phyloP scores from a whole-genome alignment of 2,888 invertebrate species.

The Peribatodes rhomboidaria region DNA sequence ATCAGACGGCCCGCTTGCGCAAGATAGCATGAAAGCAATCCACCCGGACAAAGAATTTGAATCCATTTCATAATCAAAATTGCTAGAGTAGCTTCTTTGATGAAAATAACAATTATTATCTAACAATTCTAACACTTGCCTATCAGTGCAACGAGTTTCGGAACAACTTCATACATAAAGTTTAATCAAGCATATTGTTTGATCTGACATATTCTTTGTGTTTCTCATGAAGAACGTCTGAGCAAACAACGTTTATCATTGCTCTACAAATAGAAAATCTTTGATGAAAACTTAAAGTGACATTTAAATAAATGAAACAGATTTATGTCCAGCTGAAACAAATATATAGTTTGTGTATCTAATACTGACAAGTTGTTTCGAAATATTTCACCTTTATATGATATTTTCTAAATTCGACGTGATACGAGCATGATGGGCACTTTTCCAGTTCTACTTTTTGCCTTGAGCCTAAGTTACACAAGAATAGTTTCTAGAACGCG shows the following conservation, averaged over 20 bases:
- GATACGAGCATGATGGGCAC: too few relatives aligned
- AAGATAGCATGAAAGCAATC: too few relatives aligned
- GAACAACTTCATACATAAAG: slow-evolving; percentile 14
- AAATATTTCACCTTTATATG: slow-evolving; percentile 29
- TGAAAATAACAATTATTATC: neutral
- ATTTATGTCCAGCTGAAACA: slow-evolving; percentile 40
- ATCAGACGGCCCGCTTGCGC: too few relatives aligned
- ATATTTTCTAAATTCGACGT: slow-evolving; percentile 11
- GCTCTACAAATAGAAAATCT: slow-evolving; percentile 37
- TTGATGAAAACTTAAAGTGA: slow-evolving; percentile 35
- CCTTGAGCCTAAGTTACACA: too few relatives aligned
- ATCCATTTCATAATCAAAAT: too few relatives aligned
- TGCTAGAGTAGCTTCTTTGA: neutral
- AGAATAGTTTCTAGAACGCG: too few relatives aligned
- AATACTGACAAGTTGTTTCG: slow-evolving; percentile 18
- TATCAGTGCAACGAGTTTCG: slow-evolving; percentile 14
- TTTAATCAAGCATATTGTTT: slow-evolving; percentile 16
- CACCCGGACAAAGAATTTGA: too few relatives aligned
- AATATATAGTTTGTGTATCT: slow-evolving; percentile 22
- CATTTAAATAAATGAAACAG: slow-evolving; percentile 32
- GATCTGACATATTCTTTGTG: slow-evolving; percentile 8
- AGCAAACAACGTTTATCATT: slow-evolving; percentile 21
- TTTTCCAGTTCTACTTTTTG: too few relatives aligned
- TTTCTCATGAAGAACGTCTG: slow-evolving; percentile 3
- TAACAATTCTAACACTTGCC: neutral